These are phyloP conservation scores for Apus apus DNA, from an alignment of 2,113 vertebrate genomes.

Conservation along the genomic window DNA sequence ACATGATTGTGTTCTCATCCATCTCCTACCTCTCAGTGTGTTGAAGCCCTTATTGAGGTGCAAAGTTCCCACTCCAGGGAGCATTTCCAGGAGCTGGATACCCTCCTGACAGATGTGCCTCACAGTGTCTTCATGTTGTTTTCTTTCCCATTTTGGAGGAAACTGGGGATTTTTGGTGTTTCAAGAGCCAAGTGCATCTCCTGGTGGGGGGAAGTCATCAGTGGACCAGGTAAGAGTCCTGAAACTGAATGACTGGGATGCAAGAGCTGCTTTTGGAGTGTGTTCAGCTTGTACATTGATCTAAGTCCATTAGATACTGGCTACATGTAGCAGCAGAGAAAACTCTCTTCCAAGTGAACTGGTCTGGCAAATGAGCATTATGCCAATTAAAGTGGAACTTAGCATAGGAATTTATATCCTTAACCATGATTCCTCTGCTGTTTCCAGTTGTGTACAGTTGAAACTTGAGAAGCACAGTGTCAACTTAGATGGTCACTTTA, in stretches of 20 bases:
- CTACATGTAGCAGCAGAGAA: neutral
- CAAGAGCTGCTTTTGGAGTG: neutral
- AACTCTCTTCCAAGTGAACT: neutral
- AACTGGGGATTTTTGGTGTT: neutral
- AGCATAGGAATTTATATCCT: neutral
- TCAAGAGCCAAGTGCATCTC: neutral
- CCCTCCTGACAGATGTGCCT: neutral
- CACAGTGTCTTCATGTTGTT: neutral
- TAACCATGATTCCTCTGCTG: neutral
- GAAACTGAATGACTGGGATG: neutral
- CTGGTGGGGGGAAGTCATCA: neutral
- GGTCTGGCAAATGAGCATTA: neutral
- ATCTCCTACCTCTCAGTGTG: neutral
- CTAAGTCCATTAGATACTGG: neutral
- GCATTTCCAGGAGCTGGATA: neutral
- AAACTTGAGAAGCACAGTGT: neutral
- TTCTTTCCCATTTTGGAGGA: neutral
- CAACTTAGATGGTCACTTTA: neutral
- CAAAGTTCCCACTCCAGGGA: neutral
- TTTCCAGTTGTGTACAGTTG: neutral
- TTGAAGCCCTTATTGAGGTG: neutral
- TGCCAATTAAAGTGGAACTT: neutral
- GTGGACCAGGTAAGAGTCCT: neutral
- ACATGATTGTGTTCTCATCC: neutral
- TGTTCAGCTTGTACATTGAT: neutral